A percentile compares a stretch with the other conserved stretches of the same genome.
These are phyloP conservation scores for roundworm (Caenorhabditis elegans) DNA, from an alignment of 1,140 invertebrate genomes.

Conservation along the genomic window WBcel235 BX284603.4:10465501-10466000, in stretches of 20 bases:
- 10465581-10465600: neutral
- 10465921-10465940: neutral
- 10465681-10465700: neutral
- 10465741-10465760: too few relatives aligned
- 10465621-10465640: neutral
- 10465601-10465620: neutral
- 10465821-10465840: too few relatives aligned
- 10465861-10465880: neutral
- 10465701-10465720: neutral
- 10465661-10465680: neutral
- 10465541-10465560: conserved; percentile 1
- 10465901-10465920: neutral
- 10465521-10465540: neutral
- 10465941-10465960: neutral
- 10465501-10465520: neutral
- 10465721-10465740: neutral
- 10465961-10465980: neutral
- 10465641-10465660: neutral
- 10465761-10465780: too few relatives aligned
- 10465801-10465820: too few relatives aligned
- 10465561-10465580: neutral
- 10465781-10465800: too few relatives aligned
- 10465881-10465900: neutral
- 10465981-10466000: neutral
- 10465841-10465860: too few relatives aligned